A percentile compares a stretch with the other conserved stretches of the same genome.
These are phyloP conservation scores for Chinchilla lanigera DNA, from an alignment of 2,113 vertebrate genomes.

Conservation along the genomic window DNA sequence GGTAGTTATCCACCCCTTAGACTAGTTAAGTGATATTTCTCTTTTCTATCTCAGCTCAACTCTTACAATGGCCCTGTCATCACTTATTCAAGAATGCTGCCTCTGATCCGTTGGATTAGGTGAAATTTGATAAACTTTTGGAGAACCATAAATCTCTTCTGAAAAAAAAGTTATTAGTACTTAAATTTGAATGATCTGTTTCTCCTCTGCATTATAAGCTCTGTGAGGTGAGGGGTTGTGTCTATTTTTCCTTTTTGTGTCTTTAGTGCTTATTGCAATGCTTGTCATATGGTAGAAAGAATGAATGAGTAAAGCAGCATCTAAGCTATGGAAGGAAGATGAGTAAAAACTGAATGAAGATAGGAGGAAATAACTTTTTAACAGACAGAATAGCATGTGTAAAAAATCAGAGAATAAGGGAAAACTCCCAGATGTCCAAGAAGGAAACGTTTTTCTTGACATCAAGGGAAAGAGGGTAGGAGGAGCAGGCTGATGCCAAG, in stretches of 20 bases:
- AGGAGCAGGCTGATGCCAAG: not conserved
- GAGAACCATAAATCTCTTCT: not conserved
- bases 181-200: slow-evolving; percentile 42
- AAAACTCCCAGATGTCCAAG: not conserved
- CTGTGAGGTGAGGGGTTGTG: not conserved
- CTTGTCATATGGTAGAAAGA: not conserved
- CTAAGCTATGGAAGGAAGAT: not conserved
- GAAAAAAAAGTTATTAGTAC: not conserved
- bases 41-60: not conserved
- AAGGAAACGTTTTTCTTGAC: slow-evolving; percentile 8
- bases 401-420: not conserved
- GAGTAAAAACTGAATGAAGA: not conserved
- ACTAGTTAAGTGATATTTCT: not conserved
- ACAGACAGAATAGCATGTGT: not conserved
- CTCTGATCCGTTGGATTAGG: not conserved
- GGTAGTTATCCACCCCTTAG: not conserved
- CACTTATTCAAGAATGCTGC: not conserved
- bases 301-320: not conserved
- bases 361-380: not conserved
- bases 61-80: not conserved
- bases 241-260: not conserved
- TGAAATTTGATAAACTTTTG: slow-evolving; percentile 19
- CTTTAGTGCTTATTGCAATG: not conserved
- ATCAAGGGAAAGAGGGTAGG: not conserved
- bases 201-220: not conserved